Conservation (phyloP, 2,113 vertebrate genomes). For the Myotis yumanensis region DNA sequence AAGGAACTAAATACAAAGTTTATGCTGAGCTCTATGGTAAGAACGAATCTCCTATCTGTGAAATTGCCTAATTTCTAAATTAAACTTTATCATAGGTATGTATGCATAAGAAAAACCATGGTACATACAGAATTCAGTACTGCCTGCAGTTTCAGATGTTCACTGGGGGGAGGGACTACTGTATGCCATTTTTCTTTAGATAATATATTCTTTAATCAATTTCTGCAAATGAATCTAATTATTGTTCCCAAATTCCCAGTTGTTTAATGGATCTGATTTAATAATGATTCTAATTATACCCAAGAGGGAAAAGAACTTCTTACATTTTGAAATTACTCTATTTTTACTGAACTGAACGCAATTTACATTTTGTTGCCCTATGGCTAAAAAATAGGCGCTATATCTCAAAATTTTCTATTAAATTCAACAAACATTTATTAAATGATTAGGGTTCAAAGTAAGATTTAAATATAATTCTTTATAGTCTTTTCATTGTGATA, state of each 20-base stretch:
- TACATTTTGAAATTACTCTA: slow-evolving; percentile 20
- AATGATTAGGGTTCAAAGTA: not conserved
- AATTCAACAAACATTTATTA: not conserved
- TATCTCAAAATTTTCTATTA: slow-evolving; percentile 7
- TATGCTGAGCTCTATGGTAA: not conserved
- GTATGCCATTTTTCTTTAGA: not conserved
- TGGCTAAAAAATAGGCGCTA: slow-evolving; percentile 2
- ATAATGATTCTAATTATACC: slow-evolving; percentile 50
- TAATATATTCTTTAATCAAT: not conserved
- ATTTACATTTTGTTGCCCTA: not conserved
- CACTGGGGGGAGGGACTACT: not conserved
- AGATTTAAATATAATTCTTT: not conserved
- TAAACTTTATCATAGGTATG: not conserved
- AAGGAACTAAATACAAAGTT: not conserved
- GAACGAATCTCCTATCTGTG: not conserved
- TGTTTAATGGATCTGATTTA: slow-evolving; percentile 49
- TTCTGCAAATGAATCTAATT: slow-evolving; percentile 41
- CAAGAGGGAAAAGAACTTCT: slow-evolving; percentile 7
- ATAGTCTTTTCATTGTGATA: slow-evolving; percentile 2
- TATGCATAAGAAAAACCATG: not conserved
- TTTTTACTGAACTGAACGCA: slow-evolving; percentile 20
- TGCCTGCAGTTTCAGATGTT: not conserved
- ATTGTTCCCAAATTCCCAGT: not conserved
- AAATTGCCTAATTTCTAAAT: not conserved
- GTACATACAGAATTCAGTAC: not conserved